These are phyloP conservation scores for Pantala flavescens DNA, from an alignment of 1,140 invertebrate species.

Conservation along the genomic window DNA sequence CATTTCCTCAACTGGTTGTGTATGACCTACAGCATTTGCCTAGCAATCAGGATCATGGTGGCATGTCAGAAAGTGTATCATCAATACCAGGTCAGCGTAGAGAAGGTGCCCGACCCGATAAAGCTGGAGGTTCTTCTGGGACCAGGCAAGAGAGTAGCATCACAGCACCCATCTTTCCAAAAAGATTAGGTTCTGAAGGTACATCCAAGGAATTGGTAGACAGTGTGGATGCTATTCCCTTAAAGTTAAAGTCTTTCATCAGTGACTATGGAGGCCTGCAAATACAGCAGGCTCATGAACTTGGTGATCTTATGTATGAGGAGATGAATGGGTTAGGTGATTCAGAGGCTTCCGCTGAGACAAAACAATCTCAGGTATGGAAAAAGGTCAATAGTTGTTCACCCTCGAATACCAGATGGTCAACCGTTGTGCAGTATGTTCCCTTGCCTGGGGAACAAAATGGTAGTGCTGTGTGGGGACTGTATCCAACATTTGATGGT, in stretches of 20 bases:
- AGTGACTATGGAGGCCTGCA: background rate
- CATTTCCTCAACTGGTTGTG: background rate
- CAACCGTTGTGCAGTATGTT: slow-evolving; percentile 34
- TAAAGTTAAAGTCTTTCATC: background rate
- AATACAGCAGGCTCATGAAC: background rate
- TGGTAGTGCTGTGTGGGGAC: slow-evolving; percentile 41
- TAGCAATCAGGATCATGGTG: background rate
- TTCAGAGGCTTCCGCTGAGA: background rate
- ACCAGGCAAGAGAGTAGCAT: background rate
- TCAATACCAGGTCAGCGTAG: background rate
- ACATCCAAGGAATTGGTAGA: background rate
- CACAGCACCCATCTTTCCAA: background rate
- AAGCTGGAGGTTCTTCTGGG: background rate
- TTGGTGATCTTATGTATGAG: background rate
- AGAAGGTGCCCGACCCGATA: background rate
- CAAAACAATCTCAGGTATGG: background rate
- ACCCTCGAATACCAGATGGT: slow-evolving; percentile 18
- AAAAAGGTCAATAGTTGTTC: background rate
- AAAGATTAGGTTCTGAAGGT: background rate
- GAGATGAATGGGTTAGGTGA: background rate
- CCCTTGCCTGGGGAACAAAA: slow-evolving; percentile 31
- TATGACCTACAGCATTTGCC: background rate
- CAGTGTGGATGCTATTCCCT: background rate
- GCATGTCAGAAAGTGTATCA: background rate
- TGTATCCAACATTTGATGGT: slow-evolving; percentile 51